Conservation (phyloP, 2,797 vertebrate genomes). For the Rhinella marina region DNA sequence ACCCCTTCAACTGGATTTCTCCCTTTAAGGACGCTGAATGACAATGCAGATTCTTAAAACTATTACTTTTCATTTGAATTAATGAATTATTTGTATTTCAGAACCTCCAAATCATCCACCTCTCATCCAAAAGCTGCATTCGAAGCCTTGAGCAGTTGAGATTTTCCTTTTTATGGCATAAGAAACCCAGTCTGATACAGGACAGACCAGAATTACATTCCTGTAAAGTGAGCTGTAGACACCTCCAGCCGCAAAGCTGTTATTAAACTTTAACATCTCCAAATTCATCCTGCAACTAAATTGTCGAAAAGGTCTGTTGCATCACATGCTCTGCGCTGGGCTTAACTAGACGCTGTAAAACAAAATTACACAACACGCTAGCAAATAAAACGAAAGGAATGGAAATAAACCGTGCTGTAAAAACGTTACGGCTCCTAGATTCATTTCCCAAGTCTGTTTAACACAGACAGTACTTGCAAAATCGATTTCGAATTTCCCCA, state of each 20-base stretch:
- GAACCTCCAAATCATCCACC: constrained; percentile 23
- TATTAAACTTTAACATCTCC: constrained; percentile 29
- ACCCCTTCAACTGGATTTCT: neutral
- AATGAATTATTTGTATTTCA: neutral
- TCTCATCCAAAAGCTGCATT: neutral
- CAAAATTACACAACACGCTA: constrained; percentile 54
- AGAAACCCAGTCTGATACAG: constrained; percentile 27
- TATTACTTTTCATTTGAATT: neutral
- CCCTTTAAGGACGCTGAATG: neutral
- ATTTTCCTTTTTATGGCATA: constrained; percentile 3
- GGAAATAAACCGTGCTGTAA: constrained; percentile 52
- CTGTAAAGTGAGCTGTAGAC: constrained; percentile 46
- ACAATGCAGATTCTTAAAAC: neutral
- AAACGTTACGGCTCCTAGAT: constrained; percentile 23
- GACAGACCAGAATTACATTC: constrained; percentile 36
- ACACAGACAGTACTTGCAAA: constrained; percentile 8
- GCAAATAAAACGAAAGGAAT: constrained; percentile 56
- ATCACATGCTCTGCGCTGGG: constrained; percentile 25
- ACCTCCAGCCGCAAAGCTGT: constrained; percentile 24
- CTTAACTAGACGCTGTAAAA: constrained; percentile 56
- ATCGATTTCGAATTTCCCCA: constrained; percentile 6
- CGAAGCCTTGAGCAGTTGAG: neutral
- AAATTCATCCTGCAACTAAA: constrained; percentile 46
- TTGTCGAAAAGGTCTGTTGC: constrained; percentile 20
- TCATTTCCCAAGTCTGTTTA: constrained; percentile 31